Evolutionary conservation across 2,888 invertebrate species (phyloP).

Genomic region (Chirona hameri): DNA sequence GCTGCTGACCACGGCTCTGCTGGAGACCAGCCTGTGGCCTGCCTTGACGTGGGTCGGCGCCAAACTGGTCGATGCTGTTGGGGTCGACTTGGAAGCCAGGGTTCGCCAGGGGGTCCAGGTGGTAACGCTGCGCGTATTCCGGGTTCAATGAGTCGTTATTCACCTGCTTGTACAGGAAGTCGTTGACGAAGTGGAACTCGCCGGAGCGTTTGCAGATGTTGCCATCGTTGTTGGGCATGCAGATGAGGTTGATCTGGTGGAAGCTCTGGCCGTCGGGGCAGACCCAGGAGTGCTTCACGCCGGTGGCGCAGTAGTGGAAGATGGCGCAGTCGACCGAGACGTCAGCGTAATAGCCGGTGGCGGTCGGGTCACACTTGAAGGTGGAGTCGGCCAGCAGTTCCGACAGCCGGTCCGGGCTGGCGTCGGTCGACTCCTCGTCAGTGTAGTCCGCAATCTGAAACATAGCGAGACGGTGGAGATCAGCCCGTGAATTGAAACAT

Average conservation of each 20-base stretch:
- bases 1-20: not conserved
- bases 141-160: slow-evolving; percentile 52
- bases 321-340: slow-evolving; percentile 84
- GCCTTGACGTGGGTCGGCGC: not conserved
- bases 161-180: slow-evolving; percentile 82
- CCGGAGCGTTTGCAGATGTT: slow-evolving; percentile 85
- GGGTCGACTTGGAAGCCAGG: not conserved
- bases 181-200: slow-evolving; percentile 87
- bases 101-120: slow-evolving; percentile 56
- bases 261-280: slow-evolving; percentile 87
- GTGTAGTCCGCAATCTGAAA: slow-evolving; percentile 49
- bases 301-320: slow-evolving; percentile 90
- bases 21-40: not conserved
- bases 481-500: too few species aligned
- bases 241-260: slow-evolving; percentile 86
- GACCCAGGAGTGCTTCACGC: slow-evolving; percentile 85
- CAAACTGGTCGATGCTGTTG: not conserved
- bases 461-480: not conserved
- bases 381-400: slow-evolving; percentile 74
- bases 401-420: slow-evolving; percentile 78
- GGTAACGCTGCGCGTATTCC: slow-evolving; percentile 50
- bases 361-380: slow-evolving; percentile 73
- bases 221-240: slow-evolving; percentile 85
- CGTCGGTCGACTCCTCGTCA: slow-evolving; percentile 68
- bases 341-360: slow-evolving; percentile 87